Percentiles rank a stretch among this genome's conserved stretches.
Evolutionary conservation across 2,888 invertebrate genomes (phyloP).

Genomic region (Biston betularia): DNA sequence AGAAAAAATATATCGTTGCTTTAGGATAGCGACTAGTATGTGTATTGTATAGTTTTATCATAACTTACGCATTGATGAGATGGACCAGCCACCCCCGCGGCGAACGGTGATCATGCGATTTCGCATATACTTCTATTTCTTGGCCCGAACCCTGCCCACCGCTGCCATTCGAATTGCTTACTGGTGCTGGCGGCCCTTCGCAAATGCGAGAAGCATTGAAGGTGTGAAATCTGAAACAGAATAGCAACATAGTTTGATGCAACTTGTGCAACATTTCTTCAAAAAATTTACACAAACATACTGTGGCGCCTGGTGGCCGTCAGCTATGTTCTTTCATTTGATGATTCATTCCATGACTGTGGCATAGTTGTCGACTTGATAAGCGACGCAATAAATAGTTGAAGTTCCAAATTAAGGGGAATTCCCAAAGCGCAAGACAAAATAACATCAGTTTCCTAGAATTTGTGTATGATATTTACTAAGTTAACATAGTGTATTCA

Average conservation of each 20-base stretch:
- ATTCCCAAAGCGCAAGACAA: background rate
- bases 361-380: background rate
- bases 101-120: conserved; percentile 92
- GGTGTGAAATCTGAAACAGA: conserved; percentile 90
- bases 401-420: background rate
- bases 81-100: conserved; percentile 98
- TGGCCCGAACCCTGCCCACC: conserved; percentile 82
- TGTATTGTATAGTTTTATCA: background rate
- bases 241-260: background rate
- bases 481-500: background rate
- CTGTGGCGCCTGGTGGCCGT: too few relatives aligned
- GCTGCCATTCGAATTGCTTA: conserved; percentile 78
- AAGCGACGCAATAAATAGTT: background rate
- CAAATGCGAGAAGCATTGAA: conserved; percentile 92
- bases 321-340: too few relatives aligned
- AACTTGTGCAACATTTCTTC: background rate
- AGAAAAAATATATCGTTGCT: too few relatives aligned
- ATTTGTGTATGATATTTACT: background rate
- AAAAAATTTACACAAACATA: too few relatives aligned
- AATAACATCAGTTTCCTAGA: background rate
- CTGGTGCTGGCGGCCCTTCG: conserved; percentile 83
- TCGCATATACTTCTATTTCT: conserved; percentile 87
- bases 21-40: background rate
- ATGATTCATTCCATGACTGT: background rate
- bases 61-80: conserved; percentile 92